A percentile compares a stretch with the other conserved stretches of the same genome.
Conservation (phyloP, 2,888 invertebrate species). For the Diarsia dahlii region DNA sequence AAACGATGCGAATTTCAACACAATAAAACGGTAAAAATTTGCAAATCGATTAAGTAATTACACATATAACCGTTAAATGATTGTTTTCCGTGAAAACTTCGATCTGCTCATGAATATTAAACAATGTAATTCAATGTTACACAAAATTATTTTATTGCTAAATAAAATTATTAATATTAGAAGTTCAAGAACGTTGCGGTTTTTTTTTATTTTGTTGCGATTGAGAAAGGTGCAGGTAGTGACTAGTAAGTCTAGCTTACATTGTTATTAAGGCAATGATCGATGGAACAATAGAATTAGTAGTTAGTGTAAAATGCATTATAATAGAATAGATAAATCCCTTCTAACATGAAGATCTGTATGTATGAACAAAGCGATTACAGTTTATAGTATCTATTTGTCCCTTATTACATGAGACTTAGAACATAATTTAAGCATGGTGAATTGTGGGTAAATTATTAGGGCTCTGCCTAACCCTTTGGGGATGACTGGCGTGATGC, state of each 20-base stretch:
- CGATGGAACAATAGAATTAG: slow-evolving; percentile 36
- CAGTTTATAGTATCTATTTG: too few relatives aligned
- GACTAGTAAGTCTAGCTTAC: not conserved
- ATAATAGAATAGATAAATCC: not conserved
- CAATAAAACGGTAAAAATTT: slow-evolving; percentile 25
- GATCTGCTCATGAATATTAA: slow-evolving; percentile 63
- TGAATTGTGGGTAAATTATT: too few relatives aligned
- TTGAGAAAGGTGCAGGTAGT: slow-evolving; percentile 31
- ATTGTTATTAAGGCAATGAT: slow-evolving; percentile 12
- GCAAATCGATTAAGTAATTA: slow-evolving; percentile 57
- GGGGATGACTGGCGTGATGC: too few relatives aligned
- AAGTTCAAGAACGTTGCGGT: slow-evolving; percentile 60
- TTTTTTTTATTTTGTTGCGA: slow-evolving; percentile 15
- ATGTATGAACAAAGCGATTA: not conserved
- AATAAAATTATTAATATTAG: slow-evolving; percentile 57
- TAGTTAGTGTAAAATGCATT: not conserved
- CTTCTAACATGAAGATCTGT: not conserved
- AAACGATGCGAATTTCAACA: slow-evolving; percentile 31
- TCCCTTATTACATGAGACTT: too few relatives aligned
- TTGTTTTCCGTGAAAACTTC: slow-evolving; percentile 61
- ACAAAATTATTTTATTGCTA: slow-evolving; percentile 51
- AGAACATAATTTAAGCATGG: too few relatives aligned
- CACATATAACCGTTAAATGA: slow-evolving; percentile 48
- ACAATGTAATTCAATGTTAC: slow-evolving; percentile 64
- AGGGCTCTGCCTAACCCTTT: too few relatives aligned